Conservation (phyloP, 2,888 invertebrate species). For the Seira ritae region DNA sequence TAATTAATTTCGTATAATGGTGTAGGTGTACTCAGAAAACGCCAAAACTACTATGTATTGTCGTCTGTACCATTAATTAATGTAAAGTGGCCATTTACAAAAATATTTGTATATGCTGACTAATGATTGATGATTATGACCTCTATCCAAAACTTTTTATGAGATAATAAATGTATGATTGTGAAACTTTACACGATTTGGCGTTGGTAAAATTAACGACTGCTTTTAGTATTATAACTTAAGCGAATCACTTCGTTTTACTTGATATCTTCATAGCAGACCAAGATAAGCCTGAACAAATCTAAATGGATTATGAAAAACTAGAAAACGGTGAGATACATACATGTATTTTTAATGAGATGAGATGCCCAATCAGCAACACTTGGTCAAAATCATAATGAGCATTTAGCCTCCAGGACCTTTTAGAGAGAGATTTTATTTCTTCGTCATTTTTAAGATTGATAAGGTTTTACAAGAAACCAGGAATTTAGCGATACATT, state of each 20-base stretch:
- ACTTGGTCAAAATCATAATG: no score
- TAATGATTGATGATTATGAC: constrained; percentile 33
- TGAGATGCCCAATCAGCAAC: no score
- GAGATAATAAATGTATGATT: constrained; percentile 32
- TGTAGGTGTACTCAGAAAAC: constrained; percentile 47
- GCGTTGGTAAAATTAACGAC: constrained; percentile 40
- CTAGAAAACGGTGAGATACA: no score
- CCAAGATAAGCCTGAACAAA: constrained; percentile 54
- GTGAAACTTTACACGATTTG: constrained; percentile 26
- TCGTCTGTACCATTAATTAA: constrained; percentile 34
- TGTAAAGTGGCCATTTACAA: constrained; percentile 58
- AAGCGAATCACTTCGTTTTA: constrained; percentile 64
- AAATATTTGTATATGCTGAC: constrained; percentile 53
- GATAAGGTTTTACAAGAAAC: no score
- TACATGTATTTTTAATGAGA: no score
- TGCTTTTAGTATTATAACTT: constrained; percentile 57
- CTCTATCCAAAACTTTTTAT: constrained; percentile 24
- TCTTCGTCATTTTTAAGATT: no score
- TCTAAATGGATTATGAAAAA: no score
- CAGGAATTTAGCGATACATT: no score
- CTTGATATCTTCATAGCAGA: constrained; percentile 62
- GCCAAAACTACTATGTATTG: constrained; percentile 46
- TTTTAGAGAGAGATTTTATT: no score
- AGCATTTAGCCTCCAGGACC: no score
- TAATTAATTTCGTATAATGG: constrained; percentile 35